Percentiles rank a stretch among this genome's conserved stretches.
These are phyloP conservation scores for Trichogramma dendrolimi DNA, from an alignment of 2,888 invertebrate genomes.

Conservation along the genomic window DNA sequence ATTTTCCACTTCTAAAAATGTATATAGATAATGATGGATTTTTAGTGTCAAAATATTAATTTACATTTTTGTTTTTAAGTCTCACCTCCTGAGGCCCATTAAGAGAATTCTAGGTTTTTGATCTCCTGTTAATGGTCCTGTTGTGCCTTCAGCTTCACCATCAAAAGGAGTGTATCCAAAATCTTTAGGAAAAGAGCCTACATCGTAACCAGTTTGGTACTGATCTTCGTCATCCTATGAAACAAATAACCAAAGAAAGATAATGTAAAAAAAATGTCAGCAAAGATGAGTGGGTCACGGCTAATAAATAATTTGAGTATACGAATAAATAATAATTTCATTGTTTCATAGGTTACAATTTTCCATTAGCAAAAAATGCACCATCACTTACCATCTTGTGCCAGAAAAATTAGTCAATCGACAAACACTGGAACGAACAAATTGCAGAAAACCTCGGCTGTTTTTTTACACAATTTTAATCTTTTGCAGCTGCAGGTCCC, in stretches of 20 bases:
- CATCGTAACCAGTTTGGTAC: slow-evolving; percentile 54
- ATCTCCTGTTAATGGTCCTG: slow-evolving; percentile 58
- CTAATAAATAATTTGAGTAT: too few relatives aligned
- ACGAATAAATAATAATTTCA: too few relatives aligned
- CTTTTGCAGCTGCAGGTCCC: too few relatives aligned
- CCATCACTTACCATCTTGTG: too few relatives aligned
- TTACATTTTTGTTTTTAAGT: background rate
- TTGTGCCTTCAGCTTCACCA: slow-evolving; percentile 68
- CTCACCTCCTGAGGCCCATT: slow-evolving; percentile 86
- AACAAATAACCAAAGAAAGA: background rate
- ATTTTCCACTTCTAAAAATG: slow-evolving; percentile 88
- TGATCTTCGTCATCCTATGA: slow-evolving; percentile 53
- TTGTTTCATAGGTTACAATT: too few relatives aligned
- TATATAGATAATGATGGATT: background rate
- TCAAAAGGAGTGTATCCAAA: slow-evolving; percentile 89
- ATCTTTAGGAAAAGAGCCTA: slow-evolving; percentile 81
- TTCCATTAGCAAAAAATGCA: too few relatives aligned
- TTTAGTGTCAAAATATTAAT: slow-evolving; percentile 1
- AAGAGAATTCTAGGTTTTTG: slow-evolving; percentile 89
- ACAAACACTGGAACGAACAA: too few relatives aligned
- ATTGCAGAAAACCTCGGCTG: too few relatives aligned
- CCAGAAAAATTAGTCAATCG: too few relatives aligned
- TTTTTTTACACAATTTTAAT: too few relatives aligned
- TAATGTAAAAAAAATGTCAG: too few relatives aligned
- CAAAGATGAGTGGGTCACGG: too few relatives aligned